A percentile compares a stretch with the other conserved stretches of the same genome.
Conservation (phyloP, 2,888 invertebrate genomes). For the Fabriciana adippe region DNA sequence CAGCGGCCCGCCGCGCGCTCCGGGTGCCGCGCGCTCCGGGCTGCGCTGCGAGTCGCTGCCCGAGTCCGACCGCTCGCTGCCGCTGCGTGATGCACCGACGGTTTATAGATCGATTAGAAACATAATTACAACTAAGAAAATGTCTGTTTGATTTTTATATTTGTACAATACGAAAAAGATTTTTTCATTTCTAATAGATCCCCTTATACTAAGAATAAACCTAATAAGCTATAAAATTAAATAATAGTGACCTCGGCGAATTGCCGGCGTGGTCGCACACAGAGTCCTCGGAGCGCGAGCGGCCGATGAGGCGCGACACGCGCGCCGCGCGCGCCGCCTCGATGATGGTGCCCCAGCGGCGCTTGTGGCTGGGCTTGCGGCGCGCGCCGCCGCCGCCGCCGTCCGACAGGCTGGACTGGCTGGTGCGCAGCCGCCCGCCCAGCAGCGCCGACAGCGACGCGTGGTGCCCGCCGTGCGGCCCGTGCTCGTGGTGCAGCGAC, state of each 20-base stretch:
- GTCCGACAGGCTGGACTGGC: constrained; percentile 62
- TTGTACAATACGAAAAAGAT: too few species aligned
- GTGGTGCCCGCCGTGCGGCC: constrained; percentile 66
- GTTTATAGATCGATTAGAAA: neutral
- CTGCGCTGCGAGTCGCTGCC: constrained; percentile 88
- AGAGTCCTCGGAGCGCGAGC: constrained; percentile 91
- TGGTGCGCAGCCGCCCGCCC: constrained; percentile 75
- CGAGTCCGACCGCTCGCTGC: constrained; percentile 86
- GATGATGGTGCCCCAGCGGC: constrained; percentile 92
- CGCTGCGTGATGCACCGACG: constrained; percentile 48
- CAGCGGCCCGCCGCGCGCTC: constrained; percentile 55
- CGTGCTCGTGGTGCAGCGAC: constrained; percentile 85
- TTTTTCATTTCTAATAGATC: too few species aligned
- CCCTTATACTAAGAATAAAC: neutral
- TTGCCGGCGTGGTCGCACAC: constrained; percentile 84
- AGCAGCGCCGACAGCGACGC: constrained; percentile 86
- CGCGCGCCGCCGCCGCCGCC: constrained; percentile 56
- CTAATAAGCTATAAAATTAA: neutral
- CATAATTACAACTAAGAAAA: too few species aligned
- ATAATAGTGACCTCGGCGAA: constrained; percentile 69
- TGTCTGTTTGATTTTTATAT: too few species aligned
- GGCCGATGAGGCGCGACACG: constrained; percentile 90
- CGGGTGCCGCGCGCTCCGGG: constrained; percentile 56
- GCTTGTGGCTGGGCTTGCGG: constrained; percentile 85
- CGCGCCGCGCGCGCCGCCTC: constrained; percentile 92